Conservation (phyloP, 2,113 vertebrate species). For the Myocastor coypus region DNA sequence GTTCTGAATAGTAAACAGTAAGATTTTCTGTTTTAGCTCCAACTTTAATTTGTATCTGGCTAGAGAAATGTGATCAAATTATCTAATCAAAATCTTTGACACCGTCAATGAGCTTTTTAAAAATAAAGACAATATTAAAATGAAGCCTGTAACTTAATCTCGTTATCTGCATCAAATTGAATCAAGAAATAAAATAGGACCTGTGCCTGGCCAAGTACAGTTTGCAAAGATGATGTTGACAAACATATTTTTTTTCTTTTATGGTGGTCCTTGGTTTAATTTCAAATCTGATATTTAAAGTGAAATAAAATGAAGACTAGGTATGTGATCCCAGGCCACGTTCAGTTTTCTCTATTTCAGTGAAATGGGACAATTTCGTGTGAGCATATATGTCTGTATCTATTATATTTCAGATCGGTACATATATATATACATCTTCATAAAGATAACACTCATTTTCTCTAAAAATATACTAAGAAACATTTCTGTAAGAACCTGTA, state of each 20-base stretch:
- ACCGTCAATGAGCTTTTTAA: constrained; percentile 35
- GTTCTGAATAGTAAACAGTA: constrained; percentile 64
- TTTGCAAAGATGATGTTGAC: constrained; percentile 74
- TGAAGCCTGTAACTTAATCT: constrained; percentile 71
- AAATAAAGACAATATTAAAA: constrained; percentile 73
- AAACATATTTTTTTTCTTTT: constrained; percentile 74
- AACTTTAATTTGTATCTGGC: constrained; percentile 55
- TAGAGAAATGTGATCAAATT: constrained; percentile 64
- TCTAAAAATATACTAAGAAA: constrained; percentile 45
- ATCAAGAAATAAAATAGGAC: constrained; percentile 62
- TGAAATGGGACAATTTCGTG: not conserved
- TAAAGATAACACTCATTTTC: not conserved
- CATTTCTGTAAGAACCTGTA: not conserved
- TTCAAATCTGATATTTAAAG: constrained; percentile 57
- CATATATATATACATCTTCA: not conserved
- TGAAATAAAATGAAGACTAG: constrained; percentile 30
- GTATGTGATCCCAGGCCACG: constrained; percentile 30
- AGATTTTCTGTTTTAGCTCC: constrained; percentile 70
- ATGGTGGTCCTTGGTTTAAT: constrained; percentile 49
- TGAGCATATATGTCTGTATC: not conserved
- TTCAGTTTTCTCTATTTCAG: not conserved
- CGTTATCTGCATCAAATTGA: constrained; percentile 72
- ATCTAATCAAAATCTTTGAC: constrained; percentile 41
- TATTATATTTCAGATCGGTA: not conserved
- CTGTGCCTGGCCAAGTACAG: constrained; percentile 66